These are phyloP conservation scores for Procambarus virginalis DNA, from an alignment of 1,140 invertebrate genomes.

Conservation along the genomic window DNA sequence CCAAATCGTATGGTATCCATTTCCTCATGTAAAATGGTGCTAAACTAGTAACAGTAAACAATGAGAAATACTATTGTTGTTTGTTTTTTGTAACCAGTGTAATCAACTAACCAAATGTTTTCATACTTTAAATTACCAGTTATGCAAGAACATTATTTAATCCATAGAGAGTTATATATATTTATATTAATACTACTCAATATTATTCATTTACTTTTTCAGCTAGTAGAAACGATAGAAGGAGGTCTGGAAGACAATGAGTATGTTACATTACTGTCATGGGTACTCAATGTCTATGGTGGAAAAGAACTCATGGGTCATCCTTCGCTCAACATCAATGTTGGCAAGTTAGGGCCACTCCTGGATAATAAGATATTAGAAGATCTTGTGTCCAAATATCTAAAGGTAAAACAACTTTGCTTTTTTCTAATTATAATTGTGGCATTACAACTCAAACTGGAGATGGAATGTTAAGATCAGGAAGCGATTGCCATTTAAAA, in stretches of 20 bases:
- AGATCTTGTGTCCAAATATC: constrained; percentile 87
- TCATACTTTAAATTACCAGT: no score
- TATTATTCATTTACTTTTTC: background rate
- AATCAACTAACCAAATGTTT: no score
- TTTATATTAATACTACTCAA: no score
- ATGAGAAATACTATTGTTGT: no score
- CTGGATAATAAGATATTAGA: constrained; percentile 84
- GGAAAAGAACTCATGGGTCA: constrained; percentile 90
- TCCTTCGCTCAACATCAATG: constrained; percentile 89
- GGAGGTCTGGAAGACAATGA: constrained; percentile 95
- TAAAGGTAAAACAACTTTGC: constrained; percentile 76
- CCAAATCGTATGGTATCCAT: no score
- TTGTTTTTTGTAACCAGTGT: no score
- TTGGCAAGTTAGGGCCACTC: constrained; percentile 80
- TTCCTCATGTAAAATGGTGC: no score
- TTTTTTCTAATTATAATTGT: background rate
- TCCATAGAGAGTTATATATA: no score
- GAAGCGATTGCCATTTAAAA: background rate
- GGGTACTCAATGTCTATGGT: constrained; percentile 92
- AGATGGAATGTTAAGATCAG: background rate
- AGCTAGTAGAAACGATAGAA: constrained; percentile 87
- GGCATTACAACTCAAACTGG: no score
- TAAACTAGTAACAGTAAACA: no score
- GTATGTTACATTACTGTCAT: constrained; percentile 93
- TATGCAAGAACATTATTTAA: no score